A percentile compares a stretch with the other conserved stretches of the same genome.
These are phyloP conservation scores for Furcifer pardalis DNA, from an alignment of 2,797 vertebrate species.

Conservation along the genomic window DNA sequence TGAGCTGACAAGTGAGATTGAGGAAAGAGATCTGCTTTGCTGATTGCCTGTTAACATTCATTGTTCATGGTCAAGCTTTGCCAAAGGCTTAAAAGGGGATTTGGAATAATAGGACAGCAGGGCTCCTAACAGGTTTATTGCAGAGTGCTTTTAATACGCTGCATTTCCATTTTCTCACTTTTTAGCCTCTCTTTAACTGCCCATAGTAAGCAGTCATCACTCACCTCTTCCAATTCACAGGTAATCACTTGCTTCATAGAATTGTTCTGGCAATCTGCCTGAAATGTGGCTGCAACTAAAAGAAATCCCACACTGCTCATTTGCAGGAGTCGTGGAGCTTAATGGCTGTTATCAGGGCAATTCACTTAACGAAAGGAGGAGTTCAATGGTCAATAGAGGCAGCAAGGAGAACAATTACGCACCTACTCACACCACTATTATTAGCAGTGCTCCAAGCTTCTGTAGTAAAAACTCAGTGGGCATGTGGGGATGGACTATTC, in stretches of 20 bases:
- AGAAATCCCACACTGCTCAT: neutral
- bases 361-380: slow-evolving; percentile 1
- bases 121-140: neutral
- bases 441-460: neutral
- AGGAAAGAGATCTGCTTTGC: neutral
- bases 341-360: slow-evolving; percentile 6
- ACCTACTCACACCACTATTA: neutral
- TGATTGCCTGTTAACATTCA: neutral
- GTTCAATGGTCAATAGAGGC: neutral
- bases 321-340: slow-evolving; percentile 11
- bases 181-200: slow-evolving; percentile 2
- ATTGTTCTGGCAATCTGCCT: slow-evolving; percentile 9
- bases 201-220: neutral
- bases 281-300: neutral
- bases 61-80: neutral
- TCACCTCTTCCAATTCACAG: slow-evolving; percentile 4
- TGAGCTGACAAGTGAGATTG: neutral
- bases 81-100: neutral
- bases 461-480: neutral
- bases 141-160: neutral
- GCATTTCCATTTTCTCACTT: neutral
- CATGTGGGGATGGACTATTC: neutral
- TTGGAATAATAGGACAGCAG: neutral
- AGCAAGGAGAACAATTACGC: neutral
- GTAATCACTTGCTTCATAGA: slow-evolving; percentile 18